These are phyloP conservation scores for Sylvilagus floridanus DNA, from an alignment of 2,797 vertebrate species.

Conservation along the genomic window DNA sequence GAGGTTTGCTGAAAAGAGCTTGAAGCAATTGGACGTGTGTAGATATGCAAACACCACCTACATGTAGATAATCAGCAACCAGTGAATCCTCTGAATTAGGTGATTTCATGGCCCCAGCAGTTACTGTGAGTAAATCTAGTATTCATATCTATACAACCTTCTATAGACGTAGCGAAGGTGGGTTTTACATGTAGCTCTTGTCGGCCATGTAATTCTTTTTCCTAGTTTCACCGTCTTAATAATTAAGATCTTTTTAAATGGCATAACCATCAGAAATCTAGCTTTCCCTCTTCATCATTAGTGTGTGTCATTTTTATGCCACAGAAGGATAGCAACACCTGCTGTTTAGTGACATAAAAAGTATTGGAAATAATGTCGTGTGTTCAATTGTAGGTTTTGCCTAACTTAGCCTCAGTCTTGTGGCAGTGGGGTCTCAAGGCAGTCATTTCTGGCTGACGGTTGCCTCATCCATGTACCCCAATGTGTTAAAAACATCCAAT, in stretches of 20 bases:
- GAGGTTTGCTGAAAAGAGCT: neutral
- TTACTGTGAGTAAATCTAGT: neutral
- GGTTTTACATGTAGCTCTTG: neutral
- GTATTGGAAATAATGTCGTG: neutral
- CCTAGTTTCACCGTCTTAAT: conserved; percentile 29
- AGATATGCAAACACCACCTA: neutral
- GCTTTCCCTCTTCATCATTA: neutral
- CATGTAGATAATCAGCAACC: neutral
- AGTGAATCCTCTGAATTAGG: neutral
- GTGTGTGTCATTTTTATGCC: conserved; percentile 15
- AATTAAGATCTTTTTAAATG: conserved; percentile 20
- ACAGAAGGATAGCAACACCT: neutral
- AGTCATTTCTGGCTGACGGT: neutral
- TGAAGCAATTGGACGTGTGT: neutral
- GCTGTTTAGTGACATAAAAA: conserved; percentile 19
- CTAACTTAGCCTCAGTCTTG: neutral
- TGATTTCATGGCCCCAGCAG: neutral
- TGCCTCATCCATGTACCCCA: neutral
- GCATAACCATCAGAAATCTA: neutral
- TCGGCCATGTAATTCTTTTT: neutral
- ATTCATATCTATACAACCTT: neutral
- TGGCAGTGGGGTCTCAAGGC: neutral
- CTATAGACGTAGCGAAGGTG: neutral
- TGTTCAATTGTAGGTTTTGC: neutral
- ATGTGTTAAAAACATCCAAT: neutral